phyloP scores from a whole-genome alignment of 1,140 invertebrate species.

The Ostrea edulis region DNA sequence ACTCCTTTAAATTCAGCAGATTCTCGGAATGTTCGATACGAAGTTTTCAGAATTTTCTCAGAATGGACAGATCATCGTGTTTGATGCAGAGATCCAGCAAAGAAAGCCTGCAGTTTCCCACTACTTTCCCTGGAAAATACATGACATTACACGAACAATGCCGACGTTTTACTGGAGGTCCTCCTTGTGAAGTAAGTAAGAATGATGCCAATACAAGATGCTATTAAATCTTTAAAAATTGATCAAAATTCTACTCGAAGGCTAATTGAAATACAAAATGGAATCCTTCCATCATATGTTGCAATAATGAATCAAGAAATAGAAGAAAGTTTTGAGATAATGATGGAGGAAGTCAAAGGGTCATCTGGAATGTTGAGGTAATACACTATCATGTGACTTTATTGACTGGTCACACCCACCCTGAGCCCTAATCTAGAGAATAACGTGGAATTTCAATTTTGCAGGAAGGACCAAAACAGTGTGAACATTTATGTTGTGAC shows the following conservation, averaged over 20 bases:
- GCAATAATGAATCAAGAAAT: neutral
- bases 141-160: slow-evolving; percentile 69
- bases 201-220: neutral
- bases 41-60: slow-evolving; percentile 68
- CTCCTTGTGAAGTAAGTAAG: slow-evolving; percentile 66
- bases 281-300: neutral
- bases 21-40: slow-evolving; percentile 70
- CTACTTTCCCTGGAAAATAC: slow-evolving; percentile 67
- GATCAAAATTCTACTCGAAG: too few species aligned
- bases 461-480: slow-evolving; percentile 63
- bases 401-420: too few species aligned
- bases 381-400: too few species aligned
- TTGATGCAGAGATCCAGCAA: slow-evolving; percentile 58
- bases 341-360: too few species aligned
- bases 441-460: neutral
- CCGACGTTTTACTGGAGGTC: slow-evolving; percentile 67
- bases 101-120: slow-evolving; percentile 65
- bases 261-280: neutral
- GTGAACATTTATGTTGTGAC: slow-evolving; percentile 69
- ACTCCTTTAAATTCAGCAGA: slow-evolving; percentile 68
- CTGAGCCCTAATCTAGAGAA: neutral
- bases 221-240: neutral
- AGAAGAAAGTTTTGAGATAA: too few species aligned
- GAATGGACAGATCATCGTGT: slow-evolving; percentile 66
- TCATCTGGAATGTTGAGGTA: too few species aligned